These are phyloP conservation scores for Sebastes fasciatus DNA, from an alignment of 2,113 vertebrate genomes.

Conservation along the genomic window DNA sequence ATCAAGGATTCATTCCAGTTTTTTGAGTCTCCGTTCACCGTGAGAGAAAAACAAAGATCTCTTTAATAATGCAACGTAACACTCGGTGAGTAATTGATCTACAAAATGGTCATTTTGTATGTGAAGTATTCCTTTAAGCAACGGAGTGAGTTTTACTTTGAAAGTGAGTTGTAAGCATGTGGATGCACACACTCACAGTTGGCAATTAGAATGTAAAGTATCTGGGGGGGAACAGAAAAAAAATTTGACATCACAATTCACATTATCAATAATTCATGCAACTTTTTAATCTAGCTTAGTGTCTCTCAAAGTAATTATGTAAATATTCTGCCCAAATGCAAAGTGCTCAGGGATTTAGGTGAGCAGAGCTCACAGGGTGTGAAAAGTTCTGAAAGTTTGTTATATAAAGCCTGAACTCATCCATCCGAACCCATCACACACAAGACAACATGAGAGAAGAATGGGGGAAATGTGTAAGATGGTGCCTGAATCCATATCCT, in stretches of 20 bases:
- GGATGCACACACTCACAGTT: background rate
- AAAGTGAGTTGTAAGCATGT: background rate
- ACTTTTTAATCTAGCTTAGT: slow-evolving; percentile 40
- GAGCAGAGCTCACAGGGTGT: slow-evolving; percentile 41
- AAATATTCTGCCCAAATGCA: slow-evolving; percentile 43
- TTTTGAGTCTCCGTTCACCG: background rate
- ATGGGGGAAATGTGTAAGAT: background rate
- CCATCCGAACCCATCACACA: slow-evolving; percentile 6
- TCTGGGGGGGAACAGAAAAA: background rate
- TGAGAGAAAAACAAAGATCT: background rate
- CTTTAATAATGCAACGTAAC: background rate
- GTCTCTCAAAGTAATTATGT: slow-evolving; percentile 57
- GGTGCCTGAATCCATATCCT: slow-evolving; percentile 2
- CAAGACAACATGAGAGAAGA: background rate
- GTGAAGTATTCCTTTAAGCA: background rate
- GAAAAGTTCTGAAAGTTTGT: slow-evolving; percentile 29
- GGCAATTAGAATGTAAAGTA: slow-evolving; percentile 5
- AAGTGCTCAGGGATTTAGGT: slow-evolving; percentile 56
- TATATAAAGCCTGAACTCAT: slow-evolving; percentile 23
- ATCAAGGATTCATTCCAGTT: background rate
- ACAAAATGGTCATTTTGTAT: background rate
- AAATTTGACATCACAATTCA: slow-evolving; percentile 12
- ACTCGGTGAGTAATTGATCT: background rate
- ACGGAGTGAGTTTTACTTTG: background rate
- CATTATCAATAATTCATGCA: slow-evolving; percentile 50